Evolutionary conservation across 2,797 vertebrate genomes (phyloP).

Genomic region (Lithobates pipiens): DNA sequence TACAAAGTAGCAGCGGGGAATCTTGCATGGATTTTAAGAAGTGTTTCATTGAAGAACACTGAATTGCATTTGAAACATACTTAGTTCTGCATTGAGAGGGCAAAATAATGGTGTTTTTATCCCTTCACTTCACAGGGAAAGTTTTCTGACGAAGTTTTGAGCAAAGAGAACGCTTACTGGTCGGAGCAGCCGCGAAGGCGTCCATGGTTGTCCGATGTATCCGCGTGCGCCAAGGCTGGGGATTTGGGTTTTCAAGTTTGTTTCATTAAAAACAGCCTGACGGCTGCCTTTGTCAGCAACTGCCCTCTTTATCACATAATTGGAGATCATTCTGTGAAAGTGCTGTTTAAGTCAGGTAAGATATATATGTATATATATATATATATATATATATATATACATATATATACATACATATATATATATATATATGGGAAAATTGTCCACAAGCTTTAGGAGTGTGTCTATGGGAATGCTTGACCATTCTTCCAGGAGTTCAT

Average conservation of each 20-base stretch:
- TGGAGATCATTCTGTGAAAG: conserved; percentile 64
- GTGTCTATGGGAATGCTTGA: too few species aligned
- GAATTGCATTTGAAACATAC: conserved; percentile 26
- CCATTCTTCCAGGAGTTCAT: too few species aligned
- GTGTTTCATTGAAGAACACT: conserved; percentile 30
- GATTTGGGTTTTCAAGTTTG: conserved; percentile 70
- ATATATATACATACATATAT: too few species aligned
- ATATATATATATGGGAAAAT: too few species aligned
- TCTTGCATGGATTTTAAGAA: conserved; percentile 4
- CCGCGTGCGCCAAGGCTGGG: conserved; percentile 59
- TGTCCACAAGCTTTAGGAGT: too few species aligned
- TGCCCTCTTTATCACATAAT: conserved; percentile 66
- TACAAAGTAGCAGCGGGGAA: conserved; percentile 37
- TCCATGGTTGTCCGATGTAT: conserved; percentile 51
- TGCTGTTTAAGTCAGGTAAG: conserved; percentile 70
- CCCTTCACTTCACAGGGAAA: conserved; percentile 63
- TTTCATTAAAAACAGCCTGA: conserved; percentile 60
- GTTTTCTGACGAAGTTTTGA: conserved; percentile 60
- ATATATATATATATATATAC: too few species aligned
- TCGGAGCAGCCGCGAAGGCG: background rate
- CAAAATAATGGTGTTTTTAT: conserved; percentile 16
- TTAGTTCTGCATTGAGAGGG: conserved; percentile 1
- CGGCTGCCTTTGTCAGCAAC: conserved; percentile 63
- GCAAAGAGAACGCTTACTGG: conserved; percentile 47
- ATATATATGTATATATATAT: background rate